phyloP scores from a whole-genome alignment of 2,888 invertebrate genomes.

The Lobophora halterata region DNA sequence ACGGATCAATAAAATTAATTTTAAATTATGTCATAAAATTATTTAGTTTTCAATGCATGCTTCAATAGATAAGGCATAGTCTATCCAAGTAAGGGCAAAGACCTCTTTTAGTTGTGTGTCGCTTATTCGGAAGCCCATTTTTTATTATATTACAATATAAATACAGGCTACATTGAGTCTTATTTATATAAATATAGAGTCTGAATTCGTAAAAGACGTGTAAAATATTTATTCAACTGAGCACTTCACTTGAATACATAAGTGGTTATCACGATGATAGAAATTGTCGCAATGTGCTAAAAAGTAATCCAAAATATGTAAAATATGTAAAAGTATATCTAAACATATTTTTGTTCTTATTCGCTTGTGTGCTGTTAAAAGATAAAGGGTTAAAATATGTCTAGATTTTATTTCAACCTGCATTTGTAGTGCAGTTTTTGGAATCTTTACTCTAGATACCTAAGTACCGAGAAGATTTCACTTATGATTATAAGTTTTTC shows the following conservation, averaged over 20 bases:
- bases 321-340: slow-evolving; percentile 43
- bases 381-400: too few relatives aligned
- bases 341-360: slow-evolving; percentile 6
- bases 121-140: slow-evolving; percentile 59
- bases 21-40: slow-evolving; percentile 39
- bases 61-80: slow-evolving; percentile 44
- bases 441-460: too few relatives aligned
- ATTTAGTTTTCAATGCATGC: slow-evolving; percentile 47
- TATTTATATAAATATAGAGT: slow-evolving; percentile 38
- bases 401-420: too few relatives aligned
- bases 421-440: too few relatives aligned
- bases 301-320: slow-evolving; percentile 48
- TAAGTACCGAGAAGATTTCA: too few relatives aligned
- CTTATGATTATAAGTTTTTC: too few relatives aligned
- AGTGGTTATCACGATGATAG: slow-evolving; percentile 71
- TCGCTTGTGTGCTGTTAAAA: too few relatives aligned
- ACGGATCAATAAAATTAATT: slow-evolving; percentile 30
- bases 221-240: slow-evolving; percentile 40
- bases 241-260: slow-evolving; percentile 68
- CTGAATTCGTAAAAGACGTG: slow-evolving; percentile 12
- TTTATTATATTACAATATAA: slow-evolving; percentile 36
- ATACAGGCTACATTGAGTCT: slow-evolving; percentile 27
- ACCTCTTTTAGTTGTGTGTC: slow-evolving; percentile 48
- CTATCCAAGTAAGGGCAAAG: slow-evolving; percentile 39
- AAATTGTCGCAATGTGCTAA: slow-evolving; percentile 59